These are phyloP conservation scores for Aspidiotus rigidus DNA, from an alignment of 2,888 invertebrate genomes.

Conservation along the genomic window DNA sequence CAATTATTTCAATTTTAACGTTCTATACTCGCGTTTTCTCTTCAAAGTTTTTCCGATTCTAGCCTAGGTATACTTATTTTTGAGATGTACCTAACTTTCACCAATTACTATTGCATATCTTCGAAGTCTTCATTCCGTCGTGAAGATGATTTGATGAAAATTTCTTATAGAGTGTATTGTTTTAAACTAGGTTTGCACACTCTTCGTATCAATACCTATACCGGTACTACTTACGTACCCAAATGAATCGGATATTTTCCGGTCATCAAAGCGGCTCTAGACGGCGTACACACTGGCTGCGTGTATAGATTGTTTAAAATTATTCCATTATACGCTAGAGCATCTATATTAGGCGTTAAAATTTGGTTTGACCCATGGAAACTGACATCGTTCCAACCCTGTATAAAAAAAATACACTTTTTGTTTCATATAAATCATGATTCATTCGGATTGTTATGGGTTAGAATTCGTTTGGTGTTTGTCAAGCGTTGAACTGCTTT, in stretches of 20 bases:
- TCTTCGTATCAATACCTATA: too few relatives aligned
- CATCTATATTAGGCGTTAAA: slow-evolving; percentile 81
- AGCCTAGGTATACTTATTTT: too few relatives aligned
- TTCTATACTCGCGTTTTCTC: too few relatives aligned
- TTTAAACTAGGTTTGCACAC: too few relatives aligned
- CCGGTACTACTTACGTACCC: slow-evolving; percentile 46
- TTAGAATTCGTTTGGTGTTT: neutral
- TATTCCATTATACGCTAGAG: slow-evolving; percentile 71
- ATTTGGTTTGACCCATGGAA: slow-evolving; percentile 83
- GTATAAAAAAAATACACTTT: slow-evolving; percentile 37
- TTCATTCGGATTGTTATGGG: neutral
- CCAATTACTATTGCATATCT: too few relatives aligned
- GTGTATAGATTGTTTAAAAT: slow-evolving; percentile 79
- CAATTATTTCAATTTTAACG: too few relatives aligned
- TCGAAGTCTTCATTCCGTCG: too few relatives aligned
- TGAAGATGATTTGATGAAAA: too few relatives aligned
- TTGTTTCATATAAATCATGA: too few relatives aligned
- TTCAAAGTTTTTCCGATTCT: too few relatives aligned
- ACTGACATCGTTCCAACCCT: slow-evolving; percentile 90
- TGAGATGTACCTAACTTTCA: too few relatives aligned
- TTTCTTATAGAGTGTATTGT: too few relatives aligned
- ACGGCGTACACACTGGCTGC: slow-evolving; percentile 76
- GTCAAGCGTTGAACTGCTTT: neutral
- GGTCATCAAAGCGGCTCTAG: slow-evolving; percentile 69
- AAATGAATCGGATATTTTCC: slow-evolving; percentile 79